phyloP scores from a whole-genome alignment of 2,797 vertebrate genomes.

The Cirrhinus mrigala region DNA sequence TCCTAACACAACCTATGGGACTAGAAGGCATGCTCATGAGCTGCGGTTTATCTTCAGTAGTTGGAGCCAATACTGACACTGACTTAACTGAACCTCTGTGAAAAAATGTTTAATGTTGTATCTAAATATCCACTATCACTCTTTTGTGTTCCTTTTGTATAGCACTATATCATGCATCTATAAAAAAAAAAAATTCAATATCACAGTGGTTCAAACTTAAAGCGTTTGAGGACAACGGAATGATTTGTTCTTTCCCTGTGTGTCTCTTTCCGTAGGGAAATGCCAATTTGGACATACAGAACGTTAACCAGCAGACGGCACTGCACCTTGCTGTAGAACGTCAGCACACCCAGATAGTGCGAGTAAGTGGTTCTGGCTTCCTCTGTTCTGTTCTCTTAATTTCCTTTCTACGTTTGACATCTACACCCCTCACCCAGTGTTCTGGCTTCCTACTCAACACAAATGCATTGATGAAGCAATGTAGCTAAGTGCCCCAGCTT shows the following conservation, averaged over 20 bases:
- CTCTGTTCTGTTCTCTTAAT: neutral
- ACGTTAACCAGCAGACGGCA: conserved; percentile 98
- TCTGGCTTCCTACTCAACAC: conserved; percentile 1
- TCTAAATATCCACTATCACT: neutral
- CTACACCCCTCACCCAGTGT: neutral
- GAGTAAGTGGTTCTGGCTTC: conserved; percentile 80
- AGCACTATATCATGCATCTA: neutral
- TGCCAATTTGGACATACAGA: conserved; percentile 98
- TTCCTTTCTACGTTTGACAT: neutral
- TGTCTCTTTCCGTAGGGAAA: conserved; percentile 82
- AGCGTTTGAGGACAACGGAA: conserved; percentile 28
- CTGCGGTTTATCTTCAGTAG: neutral
- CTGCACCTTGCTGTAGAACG: conserved; percentile 97
- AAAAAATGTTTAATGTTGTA: neutral
- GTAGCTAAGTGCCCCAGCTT: conserved; percentile 53
- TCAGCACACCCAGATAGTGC: conserved; percentile 97
- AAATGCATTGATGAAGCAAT: conserved; percentile 40
- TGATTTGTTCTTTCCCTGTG: conserved; percentile 34
- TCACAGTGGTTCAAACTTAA: neutral
- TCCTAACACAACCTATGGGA: conserved; percentile 42
- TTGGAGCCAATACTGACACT: neutral
- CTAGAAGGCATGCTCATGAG: neutral
- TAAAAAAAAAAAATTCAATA: neutral
- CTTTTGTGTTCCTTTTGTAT: neutral
- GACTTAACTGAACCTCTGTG: neutral